Conservation (phyloP, 2,888 invertebrate species). For the Rhagonycha lutea region DNA sequence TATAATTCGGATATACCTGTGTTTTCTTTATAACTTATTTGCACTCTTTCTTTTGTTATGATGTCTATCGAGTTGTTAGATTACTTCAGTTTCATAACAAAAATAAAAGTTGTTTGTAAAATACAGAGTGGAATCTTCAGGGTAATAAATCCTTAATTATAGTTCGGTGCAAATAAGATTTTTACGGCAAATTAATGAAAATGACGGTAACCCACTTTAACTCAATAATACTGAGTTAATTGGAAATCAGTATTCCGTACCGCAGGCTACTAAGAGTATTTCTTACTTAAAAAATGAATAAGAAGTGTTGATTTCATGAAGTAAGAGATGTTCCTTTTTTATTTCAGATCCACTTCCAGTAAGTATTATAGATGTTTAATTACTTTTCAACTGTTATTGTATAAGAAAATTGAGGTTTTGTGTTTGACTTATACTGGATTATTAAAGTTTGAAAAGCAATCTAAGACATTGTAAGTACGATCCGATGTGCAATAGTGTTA, state of each 20-base stretch:
- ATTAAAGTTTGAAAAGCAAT: conserved; percentile 35
- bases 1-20: not conserved
- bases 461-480: conserved; percentile 31
- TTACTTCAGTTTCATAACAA: not conserved
- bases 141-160: conserved; percentile 48
- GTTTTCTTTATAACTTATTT: not conserved
- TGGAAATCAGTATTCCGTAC: conserved; percentile 49
- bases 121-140: not conserved
- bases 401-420: not conserved
- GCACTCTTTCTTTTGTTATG: not conserved
- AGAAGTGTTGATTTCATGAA: not conserved
- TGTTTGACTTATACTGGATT: conserved; percentile 16
- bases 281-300: not conserved
- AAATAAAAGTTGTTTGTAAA: not conserved
- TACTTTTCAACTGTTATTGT: not conserved
- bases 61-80: not conserved
- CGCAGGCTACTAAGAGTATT: conserved; percentile 31
- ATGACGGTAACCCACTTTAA: conserved; percentile 43
- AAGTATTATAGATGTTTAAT: not conserved
- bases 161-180: conserved; percentile 47
- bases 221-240: conserved; percentile 50
- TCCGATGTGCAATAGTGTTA: conserved; percentile 35
- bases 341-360: not conserved
- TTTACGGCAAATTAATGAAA: conserved; percentile 45
- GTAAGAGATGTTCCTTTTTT: not conserved